phyloP scores from a whole-genome alignment of 2,888 invertebrate genomes.

The Dysmachus trigonus region DNA sequence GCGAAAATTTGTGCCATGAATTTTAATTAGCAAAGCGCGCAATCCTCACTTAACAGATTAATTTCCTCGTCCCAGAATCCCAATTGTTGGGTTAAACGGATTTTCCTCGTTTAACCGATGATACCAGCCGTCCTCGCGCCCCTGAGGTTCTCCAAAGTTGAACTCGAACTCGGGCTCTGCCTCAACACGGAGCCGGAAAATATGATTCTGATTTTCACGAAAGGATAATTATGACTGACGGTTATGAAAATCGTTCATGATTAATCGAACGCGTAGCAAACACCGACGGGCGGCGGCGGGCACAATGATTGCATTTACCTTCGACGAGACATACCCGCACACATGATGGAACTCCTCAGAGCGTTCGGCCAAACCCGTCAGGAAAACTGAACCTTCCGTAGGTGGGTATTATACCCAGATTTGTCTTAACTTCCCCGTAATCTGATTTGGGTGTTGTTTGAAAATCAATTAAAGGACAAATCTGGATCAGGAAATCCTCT shows the following conservation, averaged over 20 bases:
- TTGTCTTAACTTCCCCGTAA: constrained; percentile 37
- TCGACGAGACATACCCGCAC: background rate
- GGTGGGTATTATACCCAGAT: constrained; percentile 15
- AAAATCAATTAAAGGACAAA: constrained; percentile 43
- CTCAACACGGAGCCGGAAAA: constrained; percentile 1
- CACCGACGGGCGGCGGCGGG: background rate
- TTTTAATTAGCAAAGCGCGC: constrained; percentile 41
- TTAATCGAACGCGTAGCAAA: constrained; percentile 25
- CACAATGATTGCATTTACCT: background rate
- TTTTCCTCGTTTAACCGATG: constrained; percentile 28
- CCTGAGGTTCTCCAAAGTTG: background rate
- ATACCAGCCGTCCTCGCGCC: constrained; percentile 5
- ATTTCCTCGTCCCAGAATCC: constrained; percentile 33
- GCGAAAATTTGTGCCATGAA: constrained; percentile 37
- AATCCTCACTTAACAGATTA: constrained; percentile 41
- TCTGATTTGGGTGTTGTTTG: constrained; percentile 41
- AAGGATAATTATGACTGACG: constrained; percentile 41
- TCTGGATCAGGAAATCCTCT: constrained; percentile 35
- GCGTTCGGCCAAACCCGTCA: background rate
- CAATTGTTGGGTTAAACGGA: constrained; percentile 41
- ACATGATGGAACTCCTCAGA: background rate
- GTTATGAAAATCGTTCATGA: constrained; percentile 41
- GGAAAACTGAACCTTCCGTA: constrained; percentile 4
- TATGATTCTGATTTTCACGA: constrained; percentile 41
- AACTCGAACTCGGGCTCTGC: background rate